Conservation (phyloP, 2,113 vertebrate species). For the Orycteropus afer region DNA sequence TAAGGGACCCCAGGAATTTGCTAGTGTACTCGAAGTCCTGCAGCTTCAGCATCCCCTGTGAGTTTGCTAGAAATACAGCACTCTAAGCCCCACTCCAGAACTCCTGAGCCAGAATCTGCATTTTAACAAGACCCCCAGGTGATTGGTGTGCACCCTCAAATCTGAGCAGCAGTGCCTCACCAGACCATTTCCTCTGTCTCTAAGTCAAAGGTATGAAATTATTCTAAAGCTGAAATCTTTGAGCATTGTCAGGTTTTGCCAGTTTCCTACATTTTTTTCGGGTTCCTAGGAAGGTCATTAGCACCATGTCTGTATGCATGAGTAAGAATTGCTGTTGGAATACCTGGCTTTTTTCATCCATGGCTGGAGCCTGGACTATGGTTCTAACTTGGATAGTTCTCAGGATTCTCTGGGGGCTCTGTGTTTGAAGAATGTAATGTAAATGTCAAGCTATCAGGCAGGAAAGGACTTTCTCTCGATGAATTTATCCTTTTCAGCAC, state of each 20-base stretch:
- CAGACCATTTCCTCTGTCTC: not conserved
- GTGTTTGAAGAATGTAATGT: slow-evolving; percentile 10
- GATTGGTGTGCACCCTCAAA: not conserved
- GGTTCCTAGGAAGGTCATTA: not conserved
- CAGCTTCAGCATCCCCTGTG: not conserved
- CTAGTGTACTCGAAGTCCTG: not conserved
- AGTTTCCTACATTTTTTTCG: not conserved
- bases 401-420: not conserved
- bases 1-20: not conserved
- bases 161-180: not conserved
- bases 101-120: not conserved
- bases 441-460: not conserved
- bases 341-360: not conserved
- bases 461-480: not conserved
- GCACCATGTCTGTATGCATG: not conserved
- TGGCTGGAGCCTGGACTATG: not conserved
- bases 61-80: not conserved
- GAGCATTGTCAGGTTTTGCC: not conserved
- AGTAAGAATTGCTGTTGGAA: not conserved
- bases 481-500: slow-evolving; percentile 1
- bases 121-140: not conserved
- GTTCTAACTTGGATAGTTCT: not conserved
- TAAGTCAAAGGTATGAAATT: not conserved
- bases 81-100: not conserved
- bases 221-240: not conserved